Evolutionary conservation across 2,888 invertebrate species (phyloP).

Genomic region (Mesopsocus fuscifrons): DNA sequence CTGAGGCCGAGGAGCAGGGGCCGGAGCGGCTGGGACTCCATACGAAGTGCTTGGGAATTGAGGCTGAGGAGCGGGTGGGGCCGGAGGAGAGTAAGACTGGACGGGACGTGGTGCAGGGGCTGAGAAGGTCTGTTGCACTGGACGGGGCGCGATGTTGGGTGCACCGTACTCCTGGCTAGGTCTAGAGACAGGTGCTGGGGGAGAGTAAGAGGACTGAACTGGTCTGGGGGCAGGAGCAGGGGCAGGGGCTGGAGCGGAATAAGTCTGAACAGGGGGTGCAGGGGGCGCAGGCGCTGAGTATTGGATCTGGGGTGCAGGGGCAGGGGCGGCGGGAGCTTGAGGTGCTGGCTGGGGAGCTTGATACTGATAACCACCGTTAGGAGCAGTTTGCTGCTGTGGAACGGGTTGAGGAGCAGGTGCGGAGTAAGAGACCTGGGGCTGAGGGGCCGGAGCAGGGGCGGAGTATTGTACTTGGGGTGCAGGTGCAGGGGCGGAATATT

Average conservation of each 20-base stretch:
- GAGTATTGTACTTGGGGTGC: not conserved
- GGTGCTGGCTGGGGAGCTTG: too few species aligned
- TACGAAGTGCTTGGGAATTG: not conserved
- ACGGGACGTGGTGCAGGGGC: not conserved
- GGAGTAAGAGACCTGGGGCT: not conserved
- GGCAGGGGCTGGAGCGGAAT: not conserved
- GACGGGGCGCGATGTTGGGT: not conserved
- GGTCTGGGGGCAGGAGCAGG: conserved; percentile 1
- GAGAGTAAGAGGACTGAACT: not conserved
- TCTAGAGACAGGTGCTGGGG: not conserved
- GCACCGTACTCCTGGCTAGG: not conserved
- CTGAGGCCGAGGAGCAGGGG: not conserved
- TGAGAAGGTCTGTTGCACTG: not conserved
- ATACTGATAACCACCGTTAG: not conserved
- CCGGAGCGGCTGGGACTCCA: not conserved
- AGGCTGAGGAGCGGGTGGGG: too few species aligned
- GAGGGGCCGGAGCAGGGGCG: not conserved
- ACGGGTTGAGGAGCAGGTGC: not conserved
- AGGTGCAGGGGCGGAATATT: not conserved
- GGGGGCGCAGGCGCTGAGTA: not conserved
- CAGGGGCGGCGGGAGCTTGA: conserved; percentile 3
- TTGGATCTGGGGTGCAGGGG: not conserved
- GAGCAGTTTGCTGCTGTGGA: not conserved
- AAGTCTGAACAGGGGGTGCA: not conserved
- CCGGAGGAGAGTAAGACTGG: not conserved